Percentiles rank a stretch among this genome's conserved stretches.
phyloP scores from a whole-genome alignment of 2,113 vertebrate species.

The Ceyx cyanopectus region DNA sequence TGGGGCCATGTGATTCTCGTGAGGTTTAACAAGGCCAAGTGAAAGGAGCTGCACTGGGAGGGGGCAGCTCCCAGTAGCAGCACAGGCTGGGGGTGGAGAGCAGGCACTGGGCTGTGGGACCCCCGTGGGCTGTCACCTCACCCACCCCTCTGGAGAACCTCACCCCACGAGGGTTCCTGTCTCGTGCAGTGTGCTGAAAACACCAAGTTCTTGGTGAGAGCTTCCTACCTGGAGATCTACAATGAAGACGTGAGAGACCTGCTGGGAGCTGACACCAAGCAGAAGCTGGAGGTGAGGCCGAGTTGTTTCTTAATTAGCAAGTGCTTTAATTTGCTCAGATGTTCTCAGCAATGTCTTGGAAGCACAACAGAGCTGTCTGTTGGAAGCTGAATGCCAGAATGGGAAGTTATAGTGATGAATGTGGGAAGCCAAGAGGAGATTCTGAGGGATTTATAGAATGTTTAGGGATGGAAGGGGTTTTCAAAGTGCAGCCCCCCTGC shows the following conservation, averaged over 20 bases:
- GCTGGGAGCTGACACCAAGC: conserved; percentile 87
- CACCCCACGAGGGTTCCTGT: not conserved
- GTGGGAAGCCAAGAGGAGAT: not conserved
- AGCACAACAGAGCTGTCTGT: not conserved
- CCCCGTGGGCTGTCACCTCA: not conserved
- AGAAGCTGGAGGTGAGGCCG: conserved; percentile 85
- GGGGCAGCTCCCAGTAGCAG: not conserved
- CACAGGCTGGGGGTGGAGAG: not conserved
- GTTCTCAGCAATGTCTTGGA: not conserved
- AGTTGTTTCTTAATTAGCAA: not conserved
- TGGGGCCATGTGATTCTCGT: not conserved
- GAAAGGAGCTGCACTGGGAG: not conserved
- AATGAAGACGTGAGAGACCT: conserved; percentile 89
- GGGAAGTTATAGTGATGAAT: not conserved
- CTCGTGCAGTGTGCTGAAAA: conserved; percentile 86
- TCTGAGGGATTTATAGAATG: not conserved
- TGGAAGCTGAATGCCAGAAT: not conserved
- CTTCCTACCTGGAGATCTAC: conserved; percentile 92
- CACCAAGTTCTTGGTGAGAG: conserved; percentile 87
- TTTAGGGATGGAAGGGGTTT: too few relatives aligned
- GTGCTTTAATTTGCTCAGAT: not conserved
- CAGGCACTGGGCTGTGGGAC: not conserved
- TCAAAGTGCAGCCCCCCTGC: too few relatives aligned
- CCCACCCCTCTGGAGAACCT: not conserved
- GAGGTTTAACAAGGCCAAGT: not conserved